These are phyloP conservation scores for Pteronotus mesoamericanus DNA, from an alignment of 2,797 vertebrate genomes.

Conservation along the genomic window DNA sequence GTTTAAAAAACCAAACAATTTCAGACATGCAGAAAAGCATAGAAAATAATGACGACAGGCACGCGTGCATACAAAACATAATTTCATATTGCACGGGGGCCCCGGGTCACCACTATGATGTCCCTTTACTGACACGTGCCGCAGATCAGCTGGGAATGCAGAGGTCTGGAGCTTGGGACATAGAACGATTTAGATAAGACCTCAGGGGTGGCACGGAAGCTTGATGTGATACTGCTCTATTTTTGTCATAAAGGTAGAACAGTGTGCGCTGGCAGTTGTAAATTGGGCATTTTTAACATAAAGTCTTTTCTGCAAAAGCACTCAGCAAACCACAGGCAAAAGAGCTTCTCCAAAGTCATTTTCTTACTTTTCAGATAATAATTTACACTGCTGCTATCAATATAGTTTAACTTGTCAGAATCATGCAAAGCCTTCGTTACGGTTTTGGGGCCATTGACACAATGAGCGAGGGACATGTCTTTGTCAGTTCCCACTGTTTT, in stretches of 20 bases:
- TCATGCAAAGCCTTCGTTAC: background rate
- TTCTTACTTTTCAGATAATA: background rate
- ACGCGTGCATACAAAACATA: background rate
- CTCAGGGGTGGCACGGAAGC: background rate
- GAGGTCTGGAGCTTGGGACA: background rate
- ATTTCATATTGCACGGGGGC: background rate
- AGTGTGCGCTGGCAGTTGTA: background rate
- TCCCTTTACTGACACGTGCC: background rate
- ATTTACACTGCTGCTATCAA: background rate
- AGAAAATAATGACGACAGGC: background rate
- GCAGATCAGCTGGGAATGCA: background rate
- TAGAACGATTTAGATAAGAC: background rate
- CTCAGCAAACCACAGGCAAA: background rate
- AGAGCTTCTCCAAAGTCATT: background rate
- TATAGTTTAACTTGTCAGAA: background rate
- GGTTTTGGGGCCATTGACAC: background rate
- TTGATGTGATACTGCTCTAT: background rate
- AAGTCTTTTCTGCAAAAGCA: constrained; percentile 19
- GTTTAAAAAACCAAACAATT: background rate
- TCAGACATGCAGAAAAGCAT: background rate
- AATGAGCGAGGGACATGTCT: background rate
- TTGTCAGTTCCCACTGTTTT: background rate
- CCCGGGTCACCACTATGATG: background rate
- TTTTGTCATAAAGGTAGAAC: background rate
- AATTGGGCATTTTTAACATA: background rate